A percentile compares a stretch with the other conserved stretches of the same genome.
phyloP scores from a whole-genome alignment of 1,140 invertebrate species.

The Argopecten irradians region DNA sequence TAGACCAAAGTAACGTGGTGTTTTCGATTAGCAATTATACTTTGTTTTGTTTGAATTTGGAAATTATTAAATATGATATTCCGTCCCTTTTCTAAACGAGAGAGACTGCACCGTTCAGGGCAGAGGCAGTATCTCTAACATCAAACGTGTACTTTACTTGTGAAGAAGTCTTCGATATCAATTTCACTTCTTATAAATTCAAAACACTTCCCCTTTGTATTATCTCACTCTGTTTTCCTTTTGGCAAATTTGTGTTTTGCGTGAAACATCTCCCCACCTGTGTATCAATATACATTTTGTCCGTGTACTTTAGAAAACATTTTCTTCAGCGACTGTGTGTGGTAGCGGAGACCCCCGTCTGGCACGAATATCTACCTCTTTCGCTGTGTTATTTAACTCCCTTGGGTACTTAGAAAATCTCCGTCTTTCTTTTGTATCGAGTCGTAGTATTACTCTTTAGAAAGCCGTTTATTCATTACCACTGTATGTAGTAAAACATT shows the following conservation, averaged over 20 bases:
- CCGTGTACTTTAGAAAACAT: neutral
- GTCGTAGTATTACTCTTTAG: neutral
- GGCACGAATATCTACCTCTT: neutral
- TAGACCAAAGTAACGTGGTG: no score
- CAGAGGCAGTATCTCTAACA: no score
- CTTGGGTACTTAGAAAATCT: neutral
- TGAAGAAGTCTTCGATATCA: no score
- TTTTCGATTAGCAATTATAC: no score
- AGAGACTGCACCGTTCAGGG: no score
- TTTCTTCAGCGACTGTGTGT: neutral
- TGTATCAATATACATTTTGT: neutral
- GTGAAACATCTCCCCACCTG: neutral
- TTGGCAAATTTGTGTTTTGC: neutral
- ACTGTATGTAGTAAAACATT: slow-evolving; percentile 13
- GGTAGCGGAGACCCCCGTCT: neutral
- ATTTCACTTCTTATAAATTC: no score
- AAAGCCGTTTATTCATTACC: neutral
- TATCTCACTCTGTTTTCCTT: no score
- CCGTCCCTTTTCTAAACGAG: no score
- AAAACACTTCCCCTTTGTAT: no score
- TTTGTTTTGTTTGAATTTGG: no score
- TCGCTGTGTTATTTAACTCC: neutral
- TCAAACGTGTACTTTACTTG: no score
- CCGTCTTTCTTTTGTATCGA: neutral
- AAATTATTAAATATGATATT: no score